Evolutionary conservation across 1,140 invertebrate species (phyloP).

Genomic region (Coelopa frigida): DNA sequence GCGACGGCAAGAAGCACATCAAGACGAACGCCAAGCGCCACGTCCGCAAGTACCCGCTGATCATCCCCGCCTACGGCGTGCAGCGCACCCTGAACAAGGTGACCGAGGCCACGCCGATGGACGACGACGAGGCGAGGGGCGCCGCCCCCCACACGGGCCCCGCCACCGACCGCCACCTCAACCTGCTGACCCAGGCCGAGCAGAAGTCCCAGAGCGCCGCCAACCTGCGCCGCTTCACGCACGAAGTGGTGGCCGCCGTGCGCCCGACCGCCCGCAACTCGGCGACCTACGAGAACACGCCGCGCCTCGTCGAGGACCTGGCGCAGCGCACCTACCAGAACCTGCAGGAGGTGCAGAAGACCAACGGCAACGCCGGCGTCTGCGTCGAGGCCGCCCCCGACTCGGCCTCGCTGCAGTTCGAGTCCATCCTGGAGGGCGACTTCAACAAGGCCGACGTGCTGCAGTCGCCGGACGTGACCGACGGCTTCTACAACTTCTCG

Average conservation of each 20-base stretch:
- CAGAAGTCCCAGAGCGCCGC: background rate
- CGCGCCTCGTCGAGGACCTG: background rate
- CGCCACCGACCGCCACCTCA: no score
- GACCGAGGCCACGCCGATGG: conserved; percentile 40
- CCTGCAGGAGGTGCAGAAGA: conserved; percentile 20
- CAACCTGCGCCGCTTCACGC: conserved; percentile 28
- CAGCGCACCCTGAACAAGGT: conserved; percentile 57
- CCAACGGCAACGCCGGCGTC: conserved; percentile 6
- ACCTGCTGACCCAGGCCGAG: background rate
- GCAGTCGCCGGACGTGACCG: conserved; percentile 39
- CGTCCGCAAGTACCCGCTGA: conserved; percentile 80
- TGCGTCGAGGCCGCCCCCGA: conserved; percentile 32
- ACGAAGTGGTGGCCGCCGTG: conserved; percentile 5
- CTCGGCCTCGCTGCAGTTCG: conserved; percentile 40
- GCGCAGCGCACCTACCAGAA: conserved; percentile 35
- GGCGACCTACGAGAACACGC: background rate
- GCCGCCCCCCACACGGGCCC: background rate
- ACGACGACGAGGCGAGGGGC: conserved; percentile 10
- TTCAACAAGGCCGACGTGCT: conserved; percentile 26
- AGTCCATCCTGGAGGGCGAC: conserved; percentile 38
- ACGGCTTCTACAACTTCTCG: conserved; percentile 42
- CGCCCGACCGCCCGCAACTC: background rate
- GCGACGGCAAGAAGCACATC: conserved; percentile 64
- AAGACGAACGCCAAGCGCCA: conserved; percentile 62
- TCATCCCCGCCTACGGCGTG: conserved; percentile 62